Evolutionary conservation across 2,797 vertebrate genomes (phyloP).

Genomic region (Fratercula arctica): DNA sequence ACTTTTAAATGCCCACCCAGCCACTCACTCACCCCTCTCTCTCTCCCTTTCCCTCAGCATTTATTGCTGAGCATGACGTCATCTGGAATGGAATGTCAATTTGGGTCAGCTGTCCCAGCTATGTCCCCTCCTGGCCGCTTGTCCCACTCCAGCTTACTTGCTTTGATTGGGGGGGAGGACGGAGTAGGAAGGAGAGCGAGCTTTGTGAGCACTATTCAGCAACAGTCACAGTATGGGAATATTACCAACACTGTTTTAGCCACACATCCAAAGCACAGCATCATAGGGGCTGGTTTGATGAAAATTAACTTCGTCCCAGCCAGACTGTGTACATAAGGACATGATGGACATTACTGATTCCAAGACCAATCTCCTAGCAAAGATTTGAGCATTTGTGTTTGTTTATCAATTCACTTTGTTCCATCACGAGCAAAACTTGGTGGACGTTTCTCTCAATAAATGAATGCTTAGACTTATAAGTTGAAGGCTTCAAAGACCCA

Average conservation of each 20-base stretch:
- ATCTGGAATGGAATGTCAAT: not conserved
- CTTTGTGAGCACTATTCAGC: not conserved
- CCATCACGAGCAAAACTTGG: not conserved
- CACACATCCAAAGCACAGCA: not conserved
- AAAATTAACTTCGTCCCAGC: not conserved
- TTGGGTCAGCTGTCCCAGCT: not conserved
- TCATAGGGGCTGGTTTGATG: not conserved
- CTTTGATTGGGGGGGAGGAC: not conserved
- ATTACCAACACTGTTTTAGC: not conserved
- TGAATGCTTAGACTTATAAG: not conserved
- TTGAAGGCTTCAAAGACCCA: not conserved
- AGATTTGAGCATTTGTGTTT: not conserved
- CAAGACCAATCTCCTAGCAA: not conserved
- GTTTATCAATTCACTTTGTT: not conserved
- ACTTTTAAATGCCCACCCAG: not conserved
- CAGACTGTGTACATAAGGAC: fast-evolving
- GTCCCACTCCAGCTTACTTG: not conserved
- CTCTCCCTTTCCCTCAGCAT: not conserved
- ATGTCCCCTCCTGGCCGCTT: not conserved
- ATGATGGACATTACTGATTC: not conserved
- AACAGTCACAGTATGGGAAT: not conserved
- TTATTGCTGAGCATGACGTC: not conserved
- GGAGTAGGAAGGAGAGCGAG: not conserved
- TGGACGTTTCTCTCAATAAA: not conserved
- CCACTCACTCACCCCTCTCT: not conserved